Percentiles rank a stretch among this genome's conserved stretches.
Conservation (phyloP, 2,888 invertebrate species). For the Lymantria dispar region DNA sequence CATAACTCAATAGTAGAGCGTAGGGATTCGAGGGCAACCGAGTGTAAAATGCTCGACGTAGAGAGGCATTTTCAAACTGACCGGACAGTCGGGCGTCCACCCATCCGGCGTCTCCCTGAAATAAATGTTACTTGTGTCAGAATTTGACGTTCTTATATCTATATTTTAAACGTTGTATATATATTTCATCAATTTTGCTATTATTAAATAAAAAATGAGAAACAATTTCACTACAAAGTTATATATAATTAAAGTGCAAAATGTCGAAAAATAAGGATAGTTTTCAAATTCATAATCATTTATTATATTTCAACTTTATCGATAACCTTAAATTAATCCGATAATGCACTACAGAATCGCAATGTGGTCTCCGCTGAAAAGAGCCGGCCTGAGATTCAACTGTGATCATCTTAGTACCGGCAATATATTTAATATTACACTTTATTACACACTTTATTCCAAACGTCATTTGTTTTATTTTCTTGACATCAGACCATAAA, state of each 20-base stretch:
- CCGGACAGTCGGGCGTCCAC: conserved; percentile 48
- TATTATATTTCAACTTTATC: neutral
- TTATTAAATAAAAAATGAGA: no score
- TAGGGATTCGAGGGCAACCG: conserved; percentile 64
- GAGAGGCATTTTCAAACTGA: conserved; percentile 72
- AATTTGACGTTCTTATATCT: conserved; percentile 50
- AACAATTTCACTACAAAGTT: no score
- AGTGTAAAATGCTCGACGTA: conserved; percentile 73
- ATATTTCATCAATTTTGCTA: neutral
- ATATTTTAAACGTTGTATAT: conserved; percentile 4
- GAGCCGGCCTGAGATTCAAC: no score
- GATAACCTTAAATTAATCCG: neutral
- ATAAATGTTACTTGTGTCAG: conserved; percentile 52
- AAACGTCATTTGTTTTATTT: neutral
- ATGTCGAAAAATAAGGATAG: no score
- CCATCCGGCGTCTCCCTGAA: conserved; percentile 39
- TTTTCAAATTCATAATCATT: no score
- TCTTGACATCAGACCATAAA: neutral
- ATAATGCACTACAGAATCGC: no score
- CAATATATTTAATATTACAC: neutral
- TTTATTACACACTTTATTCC: neutral
- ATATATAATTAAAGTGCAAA: neutral
- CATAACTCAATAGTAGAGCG: conserved; percentile 70
- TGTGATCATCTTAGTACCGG: neutral
- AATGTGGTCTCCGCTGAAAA: no score